phyloP scores from a whole-genome alignment of 2,888 invertebrate species.

The Nephrotoma flavescens region DNA sequence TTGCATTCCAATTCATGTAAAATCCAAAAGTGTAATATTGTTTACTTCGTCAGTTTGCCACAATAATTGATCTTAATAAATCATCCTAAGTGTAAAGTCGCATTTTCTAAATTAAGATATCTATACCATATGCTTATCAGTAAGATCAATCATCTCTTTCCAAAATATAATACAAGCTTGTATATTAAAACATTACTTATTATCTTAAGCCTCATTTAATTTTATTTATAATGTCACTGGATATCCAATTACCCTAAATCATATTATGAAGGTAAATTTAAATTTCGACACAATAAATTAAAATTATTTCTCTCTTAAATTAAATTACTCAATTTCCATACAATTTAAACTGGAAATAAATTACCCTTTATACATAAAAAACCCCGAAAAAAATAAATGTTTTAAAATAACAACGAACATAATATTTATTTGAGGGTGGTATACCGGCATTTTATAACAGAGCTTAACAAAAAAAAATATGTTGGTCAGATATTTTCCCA shows the following conservation, averaged over 20 bases:
- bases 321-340: background rate
- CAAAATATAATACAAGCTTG: too few relatives aligned
- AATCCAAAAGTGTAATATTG: too few relatives aligned
- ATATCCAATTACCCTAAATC: background rate
- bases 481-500: background rate
- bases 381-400: background rate
- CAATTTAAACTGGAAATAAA: background rate
- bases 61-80: too few relatives aligned
- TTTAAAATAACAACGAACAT: background rate
- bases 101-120: too few relatives aligned
- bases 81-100: too few relatives aligned
- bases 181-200: background rate
- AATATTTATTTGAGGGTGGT: background rate
- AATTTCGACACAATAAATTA: background rate
- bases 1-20: too few relatives aligned
- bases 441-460: background rate
- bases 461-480: background rate
- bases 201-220: background rate
- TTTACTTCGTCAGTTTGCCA: too few relatives aligned
- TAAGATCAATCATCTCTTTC: too few relatives aligned
- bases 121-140: too few relatives aligned
- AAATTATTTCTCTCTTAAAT: background rate
- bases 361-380: background rate
- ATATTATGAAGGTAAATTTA: background rate
- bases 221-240: background rate